A percentile compares a stretch with the other conserved stretches of the same genome.
These are phyloP conservation scores for Oryzias sinensis DNA, from an alignment of 2,797 vertebrate species.

Conservation along the genomic window DNA sequence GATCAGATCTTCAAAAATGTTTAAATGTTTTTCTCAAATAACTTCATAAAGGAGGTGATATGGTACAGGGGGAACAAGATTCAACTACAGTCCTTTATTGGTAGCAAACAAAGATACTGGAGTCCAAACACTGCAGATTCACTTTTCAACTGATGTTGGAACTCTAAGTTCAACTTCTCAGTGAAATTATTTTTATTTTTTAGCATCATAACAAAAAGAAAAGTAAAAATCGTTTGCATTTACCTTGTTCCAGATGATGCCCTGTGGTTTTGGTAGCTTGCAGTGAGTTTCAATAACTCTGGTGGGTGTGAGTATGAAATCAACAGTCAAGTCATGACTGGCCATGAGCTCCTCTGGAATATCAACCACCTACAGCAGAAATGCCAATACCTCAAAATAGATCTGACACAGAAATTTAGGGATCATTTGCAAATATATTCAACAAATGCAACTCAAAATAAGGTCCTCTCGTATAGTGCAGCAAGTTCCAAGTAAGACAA, in stretches of 20 bases:
- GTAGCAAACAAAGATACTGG: no score
- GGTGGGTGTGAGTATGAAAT: conserved; percentile 94
- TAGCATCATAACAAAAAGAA: background rate
- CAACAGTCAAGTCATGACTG: conserved; percentile 90
- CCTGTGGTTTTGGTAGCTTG: conserved; percentile 80
- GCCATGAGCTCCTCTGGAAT: conserved; percentile 85
- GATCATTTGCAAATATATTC: background rate
- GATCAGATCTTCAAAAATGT: no score
- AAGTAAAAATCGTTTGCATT: conserved; percentile 6
- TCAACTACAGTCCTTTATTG: no score
- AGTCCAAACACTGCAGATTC: no score
- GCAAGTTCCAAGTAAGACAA: conserved; percentile 4
- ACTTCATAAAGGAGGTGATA: no score
- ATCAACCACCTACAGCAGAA: conserved; percentile 82
- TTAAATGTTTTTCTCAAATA: no score
- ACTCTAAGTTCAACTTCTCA: no score
- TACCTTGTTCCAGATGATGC: conserved; percentile 92
- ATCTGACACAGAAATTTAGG: background rate
- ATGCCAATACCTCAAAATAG: background rate
- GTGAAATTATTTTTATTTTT: background rate
- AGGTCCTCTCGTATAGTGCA: background rate
- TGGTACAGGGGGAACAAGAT: no score
- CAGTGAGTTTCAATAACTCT: conserved; percentile 86
- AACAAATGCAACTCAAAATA: background rate
- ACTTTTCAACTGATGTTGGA: no score